Percentiles rank a stretch among this genome's conserved stretches.
phyloP scores from a whole-genome alignment of 2,797 vertebrate genomes.

The Lagorchestes hirsutus region DNA sequence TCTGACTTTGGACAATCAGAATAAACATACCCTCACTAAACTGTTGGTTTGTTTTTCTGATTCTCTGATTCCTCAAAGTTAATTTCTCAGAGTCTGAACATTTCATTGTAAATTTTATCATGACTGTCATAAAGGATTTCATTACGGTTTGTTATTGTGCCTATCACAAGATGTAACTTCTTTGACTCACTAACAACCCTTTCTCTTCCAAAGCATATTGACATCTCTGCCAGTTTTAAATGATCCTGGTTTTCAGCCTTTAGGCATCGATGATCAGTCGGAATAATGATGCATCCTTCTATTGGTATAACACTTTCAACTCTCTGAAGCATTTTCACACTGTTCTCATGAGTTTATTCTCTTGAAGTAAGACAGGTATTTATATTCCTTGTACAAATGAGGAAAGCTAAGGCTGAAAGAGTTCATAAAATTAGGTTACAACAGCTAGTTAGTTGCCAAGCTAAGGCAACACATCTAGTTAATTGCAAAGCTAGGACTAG shows the following conservation, averaged over 20 bases:
- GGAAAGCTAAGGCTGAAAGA: not conserved
- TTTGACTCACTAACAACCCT: slow-evolving; percentile 10
- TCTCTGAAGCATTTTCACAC: slow-evolving; percentile 1
- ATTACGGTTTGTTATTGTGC: slow-evolving; percentile 39
- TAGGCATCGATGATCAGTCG: not conserved
- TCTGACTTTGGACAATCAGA: not conserved
- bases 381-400: not conserved
- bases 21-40: not conserved
- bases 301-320: not conserved
- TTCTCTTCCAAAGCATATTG: slow-evolving; percentile 15
- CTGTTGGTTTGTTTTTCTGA: not conserved
- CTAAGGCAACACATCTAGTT: slow-evolving; percentile 8
- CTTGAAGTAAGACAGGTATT: not conserved
- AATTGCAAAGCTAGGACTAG: not conserved
- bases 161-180: not conserved
- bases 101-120: not conserved
- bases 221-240: slow-evolving; percentile 35
- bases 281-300: slow-evolving; percentile 21
- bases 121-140: slow-evolving; percentile 12
- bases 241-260: not conserved
- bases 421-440: not conserved
- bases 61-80: not conserved
- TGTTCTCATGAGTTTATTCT: slow-evolving; percentile 9
- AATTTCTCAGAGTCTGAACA: not conserved
- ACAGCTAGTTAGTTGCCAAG: slow-evolving; percentile 1